Conservation (phyloP, 2,888 invertebrate species). For the Tenodera sinensis region DNA sequence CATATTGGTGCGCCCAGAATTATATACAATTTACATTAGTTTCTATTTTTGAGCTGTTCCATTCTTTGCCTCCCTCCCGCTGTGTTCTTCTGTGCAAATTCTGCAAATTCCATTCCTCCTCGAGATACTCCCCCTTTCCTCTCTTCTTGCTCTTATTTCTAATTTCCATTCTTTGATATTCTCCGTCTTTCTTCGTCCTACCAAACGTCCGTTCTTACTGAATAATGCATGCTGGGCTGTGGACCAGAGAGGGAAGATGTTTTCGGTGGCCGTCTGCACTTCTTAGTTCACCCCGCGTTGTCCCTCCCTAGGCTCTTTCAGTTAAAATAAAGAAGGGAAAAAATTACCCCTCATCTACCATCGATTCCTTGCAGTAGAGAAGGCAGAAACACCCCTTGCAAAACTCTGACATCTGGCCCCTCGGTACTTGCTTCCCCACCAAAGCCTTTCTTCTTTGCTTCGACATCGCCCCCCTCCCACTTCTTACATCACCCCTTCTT, state of each 20-base stretch:
- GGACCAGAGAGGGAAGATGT: background rate
- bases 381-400: background rate
- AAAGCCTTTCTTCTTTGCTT: conserved; percentile 8
- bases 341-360: conserved; percentile 15
- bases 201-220: conserved; percentile 22
- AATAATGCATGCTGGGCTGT: conserved; percentile 21
- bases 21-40: background rate
- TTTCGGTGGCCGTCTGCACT: background rate
- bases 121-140: background rate
- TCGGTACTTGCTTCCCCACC: conserved; percentile 6
- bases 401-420: conserved; percentile 25
- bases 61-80: background rate
- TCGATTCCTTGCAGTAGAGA: conserved; percentile 9
- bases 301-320: background rate
- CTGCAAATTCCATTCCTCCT: background rate
- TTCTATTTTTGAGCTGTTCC: background rate
- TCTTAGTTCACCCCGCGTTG: background rate
- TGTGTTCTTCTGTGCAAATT: background rate
- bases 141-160: conserved; percentile 6
- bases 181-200: background rate
- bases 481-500: conserved; percentile 1
- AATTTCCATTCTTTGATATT: conserved; percentile 8
- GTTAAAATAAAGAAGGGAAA: conserved; percentile 24
- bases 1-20: background rate
- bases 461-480: conserved; percentile 15